Base-by-base conservation (phyloP, 2,888 invertebrate genomes). In the Drosophila testacea region DNA sequence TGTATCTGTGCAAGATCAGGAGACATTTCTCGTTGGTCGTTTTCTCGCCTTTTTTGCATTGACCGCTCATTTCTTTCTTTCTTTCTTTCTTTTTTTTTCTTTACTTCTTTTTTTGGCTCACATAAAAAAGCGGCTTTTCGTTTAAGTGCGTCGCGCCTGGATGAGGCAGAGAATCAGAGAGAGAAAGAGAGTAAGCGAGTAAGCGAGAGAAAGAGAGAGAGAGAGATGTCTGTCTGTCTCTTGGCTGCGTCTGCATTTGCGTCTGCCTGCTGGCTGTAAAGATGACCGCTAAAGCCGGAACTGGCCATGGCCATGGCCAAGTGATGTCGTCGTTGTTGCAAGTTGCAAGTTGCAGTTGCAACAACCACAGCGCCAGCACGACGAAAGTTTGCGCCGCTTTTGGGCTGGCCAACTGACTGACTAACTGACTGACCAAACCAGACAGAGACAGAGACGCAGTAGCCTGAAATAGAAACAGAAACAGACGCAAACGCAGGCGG, bases 321-420 rank as follows among this genome's bases (percentile, higher is more conserved):
- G 61, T 55, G 57, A 38, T 57, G 69, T 59, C 9, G 32, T 54
- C 41, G 59, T 34, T 30, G 50, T 46, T 28, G 64, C 38, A 47
- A 47, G 73, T 57, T 48, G 61, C 52, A 32, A 36, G 54, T 44
- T 28, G 63, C 38, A 42, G 73, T 56, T 51, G 61, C 52, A 30
- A 47, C 13, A 28, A 39, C 16, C 34, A 55, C 42, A 52, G 47
- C 60, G 39, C 44, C 77, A 69, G 68, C 78, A 51, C 73, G 73
- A 76, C 88, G 84, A 85, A 85, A 85, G 84, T 85, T 88, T 88
- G 86, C 79, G 79, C 86, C 76, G 88, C 79, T 81, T 85, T 88
- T 88, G 86, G 85, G 86, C 83, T 88, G 81, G 69, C 79, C 77
- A 86, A 74, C 46, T 74, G 74, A 63, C 69, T 77, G 67, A 63